Evolutionary conservation across 2,113 vertebrate species (phyloP).

Genomic region (Fregetta grallaria): DNA sequence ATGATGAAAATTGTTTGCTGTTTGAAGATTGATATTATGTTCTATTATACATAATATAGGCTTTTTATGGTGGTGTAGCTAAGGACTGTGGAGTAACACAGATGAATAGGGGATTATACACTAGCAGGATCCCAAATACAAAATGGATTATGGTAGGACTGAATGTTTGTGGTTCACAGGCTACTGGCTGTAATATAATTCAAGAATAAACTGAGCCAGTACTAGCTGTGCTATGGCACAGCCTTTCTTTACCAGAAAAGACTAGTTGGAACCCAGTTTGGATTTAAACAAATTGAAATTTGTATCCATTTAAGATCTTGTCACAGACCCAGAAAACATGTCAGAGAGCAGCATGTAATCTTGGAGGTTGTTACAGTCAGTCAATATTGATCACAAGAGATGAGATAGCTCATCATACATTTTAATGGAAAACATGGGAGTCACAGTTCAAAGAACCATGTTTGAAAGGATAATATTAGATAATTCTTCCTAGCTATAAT

Average conservation of each 20-base stretch:
- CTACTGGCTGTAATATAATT: not conserved
- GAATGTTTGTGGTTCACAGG: not conserved
- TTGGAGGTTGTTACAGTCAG: not conserved
- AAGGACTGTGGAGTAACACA: not conserved
- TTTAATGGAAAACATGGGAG: conserved; percentile 10
- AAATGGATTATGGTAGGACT: not conserved
- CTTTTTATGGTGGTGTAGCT: not conserved
- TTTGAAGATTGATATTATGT: not conserved
- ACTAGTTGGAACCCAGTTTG: conserved; percentile 27
- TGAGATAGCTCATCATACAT: not conserved
- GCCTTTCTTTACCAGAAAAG: not conserved
- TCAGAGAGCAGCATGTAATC: conserved; percentile 29
- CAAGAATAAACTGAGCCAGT: not conserved
- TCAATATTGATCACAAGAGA: conserved; percentile 5
- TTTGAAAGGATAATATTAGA: not conserved
- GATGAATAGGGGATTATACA: not conserved
- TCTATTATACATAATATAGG: not conserved
- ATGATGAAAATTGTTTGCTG: not conserved
- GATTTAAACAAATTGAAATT: conserved; percentile 53
- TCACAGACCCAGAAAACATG: conserved; percentile 35
- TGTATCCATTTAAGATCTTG: conserved; percentile 36
- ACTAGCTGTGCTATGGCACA: not conserved
- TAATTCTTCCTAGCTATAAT: not conserved
- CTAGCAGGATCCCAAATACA: not conserved
- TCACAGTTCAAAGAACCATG: not conserved